Evolutionary conservation across 2,888 invertebrate genomes (phyloP).

Genomic region (Nomada lathburiana): DNA sequence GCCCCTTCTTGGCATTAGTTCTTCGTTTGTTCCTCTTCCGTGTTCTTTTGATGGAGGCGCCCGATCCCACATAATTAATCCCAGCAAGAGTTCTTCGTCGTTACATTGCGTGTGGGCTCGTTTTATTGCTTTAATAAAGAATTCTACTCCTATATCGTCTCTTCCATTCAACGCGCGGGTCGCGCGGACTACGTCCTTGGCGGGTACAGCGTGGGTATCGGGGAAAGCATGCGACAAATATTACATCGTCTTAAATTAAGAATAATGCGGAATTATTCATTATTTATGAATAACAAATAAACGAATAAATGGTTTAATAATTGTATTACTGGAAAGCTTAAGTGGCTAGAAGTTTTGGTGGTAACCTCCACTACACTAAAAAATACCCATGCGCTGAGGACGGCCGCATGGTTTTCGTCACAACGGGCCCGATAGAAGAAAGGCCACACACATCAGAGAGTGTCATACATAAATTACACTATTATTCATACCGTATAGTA

Average conservation of each 20-base stretch:
- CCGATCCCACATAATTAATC: too few relatives aligned
- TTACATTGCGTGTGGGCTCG: background rate
- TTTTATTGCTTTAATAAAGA: background rate
- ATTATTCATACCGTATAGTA: background rate
- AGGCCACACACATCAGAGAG: background rate
- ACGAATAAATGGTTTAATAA: too few relatives aligned
- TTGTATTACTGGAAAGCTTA: background rate
- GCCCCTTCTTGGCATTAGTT: too few relatives aligned
- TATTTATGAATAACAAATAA: too few relatives aligned
- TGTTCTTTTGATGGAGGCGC: too few relatives aligned
- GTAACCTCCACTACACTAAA: background rate
- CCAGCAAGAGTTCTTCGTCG: background rate
- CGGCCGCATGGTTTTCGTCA: background rate
- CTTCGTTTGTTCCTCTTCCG: too few relatives aligned
- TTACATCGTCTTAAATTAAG: too few relatives aligned
- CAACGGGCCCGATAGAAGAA: background rate
- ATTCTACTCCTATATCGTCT: constrained; percentile 10
- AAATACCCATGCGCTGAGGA: background rate
- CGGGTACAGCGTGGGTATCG: background rate
- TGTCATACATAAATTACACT: background rate
- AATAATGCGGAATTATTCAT: too few relatives aligned
- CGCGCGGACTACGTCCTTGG: background rate
- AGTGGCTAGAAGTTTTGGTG: background rate
- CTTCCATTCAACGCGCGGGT: background rate
- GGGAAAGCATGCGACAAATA: too few relatives aligned